phyloP scores from a whole-genome alignment of 2,888 invertebrate genomes.

The Brachyptera putata region DNA sequence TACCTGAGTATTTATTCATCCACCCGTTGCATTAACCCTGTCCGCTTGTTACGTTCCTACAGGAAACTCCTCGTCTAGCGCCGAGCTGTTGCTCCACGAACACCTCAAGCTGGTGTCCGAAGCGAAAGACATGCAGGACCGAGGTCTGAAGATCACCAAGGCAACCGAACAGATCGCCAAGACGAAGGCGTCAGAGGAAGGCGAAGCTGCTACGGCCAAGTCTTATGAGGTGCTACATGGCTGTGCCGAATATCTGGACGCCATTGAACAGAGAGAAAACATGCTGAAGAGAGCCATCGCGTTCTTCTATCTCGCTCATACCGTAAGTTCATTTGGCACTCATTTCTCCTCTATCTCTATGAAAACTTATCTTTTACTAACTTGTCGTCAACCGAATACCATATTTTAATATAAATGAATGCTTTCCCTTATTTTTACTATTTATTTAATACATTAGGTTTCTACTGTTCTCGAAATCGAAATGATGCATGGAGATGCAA shows the following conservation, averaged over 20 bases:
- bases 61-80: no score
- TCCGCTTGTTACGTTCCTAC: no score
- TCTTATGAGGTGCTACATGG: constrained; percentile 62
- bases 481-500: no score
- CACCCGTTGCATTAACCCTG: no score
- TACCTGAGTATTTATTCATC: no score
- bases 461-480: no score
- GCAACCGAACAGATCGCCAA: constrained; percentile 61
- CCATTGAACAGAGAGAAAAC: constrained; percentile 64
- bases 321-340: constrained; percentile 47
- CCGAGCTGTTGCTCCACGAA: constrained; percentile 63
- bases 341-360: not conserved
- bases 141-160: constrained; percentile 68
- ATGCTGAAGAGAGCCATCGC: constrained; percentile 62
- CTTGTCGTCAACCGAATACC: no score
- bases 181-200: constrained; percentile 50
- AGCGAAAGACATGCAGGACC: constrained; percentile 69
- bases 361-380: no score
- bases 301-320: constrained; percentile 66
- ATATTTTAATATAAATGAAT: no score
- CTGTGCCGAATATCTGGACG: constrained; percentile 65
- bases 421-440: no score
- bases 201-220: constrained; percentile 61
- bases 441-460: no score
- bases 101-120: constrained; percentile 65